Base-by-base conservation (phyloP, 1,140 invertebrate species). In the Teleopsis dalmanni region DNA sequence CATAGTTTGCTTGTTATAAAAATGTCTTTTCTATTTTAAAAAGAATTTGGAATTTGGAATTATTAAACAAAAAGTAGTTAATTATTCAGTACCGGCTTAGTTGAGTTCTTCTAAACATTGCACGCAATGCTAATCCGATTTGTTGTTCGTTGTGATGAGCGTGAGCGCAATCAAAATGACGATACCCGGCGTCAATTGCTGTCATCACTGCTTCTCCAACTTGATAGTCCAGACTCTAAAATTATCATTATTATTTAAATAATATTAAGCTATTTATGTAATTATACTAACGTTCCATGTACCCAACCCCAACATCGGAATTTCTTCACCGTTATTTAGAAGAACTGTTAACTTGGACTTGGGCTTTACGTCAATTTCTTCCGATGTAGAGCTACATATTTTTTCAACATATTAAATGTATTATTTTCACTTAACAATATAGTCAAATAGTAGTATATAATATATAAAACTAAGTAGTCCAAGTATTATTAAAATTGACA, bases 161-260 rank as follows among this genome's bases (percentile, higher is more conserved):
- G 57, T 75, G 75, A 13, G 88, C 88, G 73, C 87, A 87, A 67
- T 92, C 88, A 57, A 92, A 78, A 65, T 89, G 87, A 2, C 88
- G 70, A 65, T 92, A 92, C 0, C 88, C 88, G 37, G 76, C 71
- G 58, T 85, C 76, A 41, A 91, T 79, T 19, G 87, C 89, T 50
- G 78, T 72, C 57, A 82, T 84, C 1, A 91, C 85, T 4, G 87
- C 87, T 57, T 81, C 27, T 3, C 13, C 16, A 27, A 19, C 46
- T 27, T 47, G n/a, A 10, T 13, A 10, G 2, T 10, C n/a, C 2
- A 26, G 6, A 25, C 27, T 10, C 25, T 37, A 9, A 14, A 46
- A 22, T 46, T 34, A 33, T 6, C 4, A 31, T 9, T 11, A 45
- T 22, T 22, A 33, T 51, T 27, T 47, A 13, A 25, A 33, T 47